Evolutionary conservation across 2,113 vertebrate species (phyloP), one percentile per base, ranked within the genome.

Genomic region (Sylvietta virens): DNA sequence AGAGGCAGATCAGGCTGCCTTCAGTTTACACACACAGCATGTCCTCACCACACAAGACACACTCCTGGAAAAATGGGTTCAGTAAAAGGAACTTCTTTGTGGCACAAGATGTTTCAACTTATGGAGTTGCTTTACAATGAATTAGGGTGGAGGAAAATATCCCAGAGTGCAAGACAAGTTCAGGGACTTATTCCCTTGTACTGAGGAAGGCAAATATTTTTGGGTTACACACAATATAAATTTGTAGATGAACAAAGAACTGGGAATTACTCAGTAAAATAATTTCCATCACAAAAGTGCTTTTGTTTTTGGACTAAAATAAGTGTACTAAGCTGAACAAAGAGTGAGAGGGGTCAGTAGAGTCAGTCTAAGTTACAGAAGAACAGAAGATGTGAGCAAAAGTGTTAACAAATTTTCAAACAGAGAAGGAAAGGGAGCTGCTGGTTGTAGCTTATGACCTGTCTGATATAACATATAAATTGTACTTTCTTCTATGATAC

Each of bases 21-120:
- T 58, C 35, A 15, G 40, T 58, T 80, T 26, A 8, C 13, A 3
- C 3, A 2, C 11, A 12, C 28, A 48, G 6, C 0, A 0, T 54
- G 17, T 50, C 33, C 78, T 64, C 37, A 11, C 10, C 14, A 6
- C 22, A 31, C 0, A 0, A 48, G 65, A 45, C n/a, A 45, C n/a
- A 13, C 17, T 51, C 12, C 22, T 42, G 65, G 35, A 42, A 79
- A 71, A 60, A 19, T 3, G 33, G 9, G 13, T 33, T 54, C 30
- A 66, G 40, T 50, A 3, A 76, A 54, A 84, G 23, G 11, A 33
- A 12, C 20, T 5, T 8, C 69, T 91, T 65, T 56, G 28, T 65
- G 11, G 3, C 26, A 18, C 6, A 19, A 33, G 5, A 14, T 30
- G 37, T 19, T 82, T 86, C 44, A 45, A 4, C 15, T 76, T 18